Base-by-base conservation (phyloP, 2,888 invertebrate species). In the Chaetogeoica ovagalla region DNA sequence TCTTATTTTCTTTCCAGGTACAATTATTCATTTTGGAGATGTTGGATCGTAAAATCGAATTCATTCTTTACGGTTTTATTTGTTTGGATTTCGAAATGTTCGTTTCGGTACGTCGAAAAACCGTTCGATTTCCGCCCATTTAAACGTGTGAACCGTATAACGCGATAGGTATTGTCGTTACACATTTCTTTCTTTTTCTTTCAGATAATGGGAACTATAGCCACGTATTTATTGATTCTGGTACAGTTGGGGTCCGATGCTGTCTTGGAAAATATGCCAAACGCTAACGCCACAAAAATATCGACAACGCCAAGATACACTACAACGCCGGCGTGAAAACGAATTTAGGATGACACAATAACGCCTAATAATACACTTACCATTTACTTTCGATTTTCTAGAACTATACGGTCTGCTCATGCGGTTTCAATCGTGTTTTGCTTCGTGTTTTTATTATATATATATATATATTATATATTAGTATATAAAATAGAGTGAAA, bases 41-140 rank as follows among this genome's bases (percentile, higher is more conserved):
- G 79, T 23, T 71, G 19, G 79, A 79, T 21, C 62, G 23, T 23
- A 79, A 79, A 23, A 65, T 71, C 9, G 71, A 79, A 1, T 79
- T 79, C 65, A 30, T 79, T n/a, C 63, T 79, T 57, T 79, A 79
- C 19, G 79, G 65, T 52, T 79, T 79, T n/a, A 79, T 79, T 23
- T 57, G 37, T 19, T 37, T 79, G 9, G 63, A 79, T 23, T 79
- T 79, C 23, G 63, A 62, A 55, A 71, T 71, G 70, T 79, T 79
- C 43, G 70, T 79, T 43, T 71, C 79, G 55, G 79, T 79, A 52
- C 7, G 69, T 60, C n/a, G 57, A 59, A 59, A 59, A 65, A n/a
- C 8, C 43, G 4, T 23, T 3, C 23, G 13, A 72, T 43, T 43
- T 43, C 43, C 43, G 48, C 5, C 5, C 23, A 5, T 60, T 19